Conservation (phyloP, 2,888 invertebrate species). For the Nemurella pictetii region DNA sequence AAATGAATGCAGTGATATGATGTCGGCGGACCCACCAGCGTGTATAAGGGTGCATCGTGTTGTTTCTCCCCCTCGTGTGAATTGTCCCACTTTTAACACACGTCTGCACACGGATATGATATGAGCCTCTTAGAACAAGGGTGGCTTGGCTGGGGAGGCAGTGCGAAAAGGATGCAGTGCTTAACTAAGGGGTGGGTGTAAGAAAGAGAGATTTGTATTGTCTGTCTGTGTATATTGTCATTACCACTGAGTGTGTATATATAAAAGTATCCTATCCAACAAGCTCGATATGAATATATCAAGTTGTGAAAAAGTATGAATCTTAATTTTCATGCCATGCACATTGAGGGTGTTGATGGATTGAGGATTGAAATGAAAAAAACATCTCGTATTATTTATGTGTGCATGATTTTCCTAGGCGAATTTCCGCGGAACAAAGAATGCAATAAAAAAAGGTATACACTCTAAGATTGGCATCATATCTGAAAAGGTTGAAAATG, state of each 20-base stretch:
- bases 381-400: not conserved
- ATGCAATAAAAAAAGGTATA: not conserved
- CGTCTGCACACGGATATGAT: not conserved
- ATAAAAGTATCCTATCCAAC: not conserved
- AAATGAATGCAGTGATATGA: not conserved
- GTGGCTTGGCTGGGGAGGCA: not conserved
- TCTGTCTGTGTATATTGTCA: not conserved
- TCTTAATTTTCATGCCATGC: not conserved
- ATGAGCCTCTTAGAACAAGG: not conserved
- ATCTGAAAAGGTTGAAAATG: not conserved
- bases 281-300: not conserved
- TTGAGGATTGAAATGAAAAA: slow-evolving; percentile 10
- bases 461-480: not conserved
- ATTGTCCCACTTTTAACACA: not conserved
- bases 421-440: not conserved
- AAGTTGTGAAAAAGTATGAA: not conserved
- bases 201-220: not conserved
- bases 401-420: not conserved
- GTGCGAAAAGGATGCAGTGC: not conserved
- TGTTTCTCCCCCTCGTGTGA: not conserved
- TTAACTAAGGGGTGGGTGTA: not conserved
- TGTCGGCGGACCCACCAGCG: not conserved
- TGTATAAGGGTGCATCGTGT: too few relatives aligned
- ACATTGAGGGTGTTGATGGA: not conserved
- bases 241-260: not conserved